These are phyloP conservation scores for Ornithoptera alexandrae DNA, from an alignment of 2,888 invertebrate genomes.

Conservation along the genomic window DNA sequence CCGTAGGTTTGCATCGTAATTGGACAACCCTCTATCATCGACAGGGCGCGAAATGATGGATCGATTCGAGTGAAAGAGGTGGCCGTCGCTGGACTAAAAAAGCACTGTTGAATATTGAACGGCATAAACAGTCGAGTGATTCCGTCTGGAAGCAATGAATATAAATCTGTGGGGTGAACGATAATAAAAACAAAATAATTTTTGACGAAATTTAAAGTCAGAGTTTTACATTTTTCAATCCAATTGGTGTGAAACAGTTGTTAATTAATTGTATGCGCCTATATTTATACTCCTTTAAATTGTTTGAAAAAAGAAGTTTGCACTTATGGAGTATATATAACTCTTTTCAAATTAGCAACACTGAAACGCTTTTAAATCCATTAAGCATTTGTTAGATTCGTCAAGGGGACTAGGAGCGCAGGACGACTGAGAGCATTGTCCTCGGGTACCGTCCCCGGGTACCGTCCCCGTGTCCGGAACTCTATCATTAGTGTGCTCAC, in stretches of 20 bases:
- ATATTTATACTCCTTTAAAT: background rate
- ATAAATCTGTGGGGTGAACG: conserved; percentile 27
- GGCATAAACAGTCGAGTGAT: conserved; percentile 50
- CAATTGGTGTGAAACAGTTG: background rate
- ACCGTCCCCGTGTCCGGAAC: conserved; percentile 66
- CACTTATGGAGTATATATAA: background rate
- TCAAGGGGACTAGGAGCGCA: conserved; percentile 56
- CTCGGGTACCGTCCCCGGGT: conserved; percentile 45
- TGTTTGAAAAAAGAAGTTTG: background rate
- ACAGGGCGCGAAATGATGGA: conserved; percentile 49
- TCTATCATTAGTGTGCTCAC: conserved; percentile 79
- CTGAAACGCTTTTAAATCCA: conserved; percentile 69
- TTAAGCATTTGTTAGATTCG: conserved; percentile 59
- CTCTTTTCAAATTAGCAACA: conserved; percentile 50
- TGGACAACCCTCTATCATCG: conserved; percentile 58
- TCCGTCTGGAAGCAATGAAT: conserved; percentile 47
- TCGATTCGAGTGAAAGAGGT: conserved; percentile 49
- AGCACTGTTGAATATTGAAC: conserved; percentile 67
- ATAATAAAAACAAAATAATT: background rate
- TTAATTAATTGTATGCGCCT: no score
- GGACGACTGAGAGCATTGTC: conserved; percentile 36
- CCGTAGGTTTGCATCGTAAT: conserved; percentile 58
- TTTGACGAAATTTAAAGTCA: background rate
- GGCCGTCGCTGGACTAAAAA: conserved; percentile 48
- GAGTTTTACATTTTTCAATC: background rate